Base-by-base conservation (phyloP, 2,888 invertebrate genomes). In the Mycalesis mineus region DNA sequence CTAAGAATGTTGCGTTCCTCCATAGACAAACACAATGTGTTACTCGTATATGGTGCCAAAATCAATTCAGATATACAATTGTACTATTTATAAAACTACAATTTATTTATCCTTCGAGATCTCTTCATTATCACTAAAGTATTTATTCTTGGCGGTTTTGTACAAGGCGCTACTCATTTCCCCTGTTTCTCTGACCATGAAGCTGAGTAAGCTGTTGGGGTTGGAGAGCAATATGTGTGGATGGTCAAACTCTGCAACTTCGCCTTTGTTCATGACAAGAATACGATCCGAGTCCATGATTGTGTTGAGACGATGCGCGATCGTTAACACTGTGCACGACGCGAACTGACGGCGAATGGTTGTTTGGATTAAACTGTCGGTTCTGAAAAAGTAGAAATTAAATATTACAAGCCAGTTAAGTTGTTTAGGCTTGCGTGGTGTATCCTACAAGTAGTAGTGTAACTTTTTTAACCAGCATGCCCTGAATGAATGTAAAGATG, bases 251-350 rank as follows among this genome's bases (percentile, higher is more conserved):
- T 95, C 95, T 49, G 91, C 92, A 14, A 94, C 92, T 29, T 82
- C 75, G 0, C 98, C 98, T 36, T 92, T 92, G 69, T 96, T 95
- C 93, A 98, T 94, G 0, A 97, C 97, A 48, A 97, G 85, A 11
- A 97, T 94, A 48, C 94, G 91, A 82, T 97, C 96, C 0, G 95
- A 96, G 77, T 98, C 97, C 94, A 97, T 97, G 61, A 98, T 94
- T 0, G 97, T 97, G 75, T 97, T 94, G 22, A 98, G 87, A 31
- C 97, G 92, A 82, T 97, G 97, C 2, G 97, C 97, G 31, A 97
- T 96, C 0, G 97, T 97, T 17, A 97, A 82, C 9, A 97, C 97
- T 0, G 97, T 97, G 75, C 96, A 97, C 0, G 92, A 74, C 6
- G 89, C 86, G 72, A 97, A 97, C 78, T 95, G 93, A 7, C 88